phyloP scores from a whole-genome alignment of 2,113 vertebrate species.

The Columba livia region DNA sequence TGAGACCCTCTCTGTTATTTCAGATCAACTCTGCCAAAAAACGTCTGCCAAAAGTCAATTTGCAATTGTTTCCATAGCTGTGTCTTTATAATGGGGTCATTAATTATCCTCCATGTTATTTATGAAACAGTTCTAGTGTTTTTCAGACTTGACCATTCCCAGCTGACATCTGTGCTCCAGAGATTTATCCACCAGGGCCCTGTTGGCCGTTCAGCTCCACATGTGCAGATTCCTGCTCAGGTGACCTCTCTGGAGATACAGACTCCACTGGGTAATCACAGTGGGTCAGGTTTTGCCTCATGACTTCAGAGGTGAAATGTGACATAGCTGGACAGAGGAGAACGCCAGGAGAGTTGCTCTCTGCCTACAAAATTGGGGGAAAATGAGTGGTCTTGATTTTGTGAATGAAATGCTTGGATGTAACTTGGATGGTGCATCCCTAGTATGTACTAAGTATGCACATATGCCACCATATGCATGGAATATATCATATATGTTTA shows the following conservation, averaged over 20 bases:
- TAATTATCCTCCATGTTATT: constrained; percentile 10
- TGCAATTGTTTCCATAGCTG: constrained; percentile 7
- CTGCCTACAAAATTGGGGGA: neutral
- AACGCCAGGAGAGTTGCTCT: neutral
- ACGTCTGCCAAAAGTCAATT: constrained; percentile 6
- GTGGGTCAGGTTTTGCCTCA: neutral
- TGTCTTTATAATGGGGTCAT: neutral
- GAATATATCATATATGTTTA: neutral
- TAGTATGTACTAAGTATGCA: neutral
- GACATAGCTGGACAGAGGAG: neutral
- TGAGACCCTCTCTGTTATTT: neutral
- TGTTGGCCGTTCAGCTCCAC: neutral
- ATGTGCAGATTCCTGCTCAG: neutral
- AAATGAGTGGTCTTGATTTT: neutral
- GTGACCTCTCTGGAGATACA: neutral
- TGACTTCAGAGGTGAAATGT: neutral
- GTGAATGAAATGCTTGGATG: neutral
- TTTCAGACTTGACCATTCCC: neutral
- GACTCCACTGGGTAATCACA: neutral
- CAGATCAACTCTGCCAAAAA: neutral
- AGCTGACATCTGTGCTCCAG: neutral
- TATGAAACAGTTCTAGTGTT: neutral
- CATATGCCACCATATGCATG: neutral
- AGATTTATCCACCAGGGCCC: neutral
- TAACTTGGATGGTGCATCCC: neutral